phyloP scores from a whole-genome alignment of 2,888 invertebrate genomes.

The Melikaiella ostensackeni region DNA sequence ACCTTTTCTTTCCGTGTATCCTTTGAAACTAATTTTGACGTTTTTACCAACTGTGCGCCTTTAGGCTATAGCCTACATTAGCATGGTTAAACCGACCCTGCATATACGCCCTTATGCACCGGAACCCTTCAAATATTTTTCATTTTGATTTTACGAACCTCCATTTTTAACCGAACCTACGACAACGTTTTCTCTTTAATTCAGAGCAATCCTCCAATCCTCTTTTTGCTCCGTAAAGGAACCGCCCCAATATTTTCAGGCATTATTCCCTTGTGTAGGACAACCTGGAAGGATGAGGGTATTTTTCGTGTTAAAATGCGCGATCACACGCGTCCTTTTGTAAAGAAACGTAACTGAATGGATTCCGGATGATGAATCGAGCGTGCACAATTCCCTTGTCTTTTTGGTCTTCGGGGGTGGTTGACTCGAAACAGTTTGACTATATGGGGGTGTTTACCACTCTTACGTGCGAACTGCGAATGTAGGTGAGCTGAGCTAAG shows the following conservation, averaged over 20 bases:
- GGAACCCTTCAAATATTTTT: no score
- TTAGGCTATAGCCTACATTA: no score
- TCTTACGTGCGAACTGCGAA: conserved; percentile 46
- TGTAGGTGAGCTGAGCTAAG: conserved; percentile 68
- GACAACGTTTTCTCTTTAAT: background rate
- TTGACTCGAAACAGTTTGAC: conserved; percentile 42
- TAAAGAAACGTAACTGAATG: conserved; percentile 58
- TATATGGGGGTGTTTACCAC: conserved; percentile 44
- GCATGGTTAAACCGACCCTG: no score
- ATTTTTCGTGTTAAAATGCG: conserved; percentile 60
- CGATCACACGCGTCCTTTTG: conserved; percentile 58
- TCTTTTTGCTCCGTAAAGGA: background rate
- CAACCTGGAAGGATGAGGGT: conserved; percentile 22
- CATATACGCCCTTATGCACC: no score
- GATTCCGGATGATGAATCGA: conserved; percentile 64
- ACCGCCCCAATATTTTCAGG: conserved; percentile 4
- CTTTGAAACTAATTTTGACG: no score
- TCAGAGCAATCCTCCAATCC: conserved; percentile 6
- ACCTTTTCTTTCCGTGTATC: no score
- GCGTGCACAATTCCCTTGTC: conserved; percentile 54
- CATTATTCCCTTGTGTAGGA: background rate
- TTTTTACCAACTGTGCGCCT: no score
- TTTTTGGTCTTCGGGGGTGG: conserved; percentile 48
- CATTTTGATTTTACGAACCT: background rate
- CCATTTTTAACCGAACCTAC: conserved; percentile 13